A percentile compares a stretch with the other conserved stretches of the same genome.
Conservation (phyloP, 2,797 vertebrate species). For the Coilia nasus region DNA sequence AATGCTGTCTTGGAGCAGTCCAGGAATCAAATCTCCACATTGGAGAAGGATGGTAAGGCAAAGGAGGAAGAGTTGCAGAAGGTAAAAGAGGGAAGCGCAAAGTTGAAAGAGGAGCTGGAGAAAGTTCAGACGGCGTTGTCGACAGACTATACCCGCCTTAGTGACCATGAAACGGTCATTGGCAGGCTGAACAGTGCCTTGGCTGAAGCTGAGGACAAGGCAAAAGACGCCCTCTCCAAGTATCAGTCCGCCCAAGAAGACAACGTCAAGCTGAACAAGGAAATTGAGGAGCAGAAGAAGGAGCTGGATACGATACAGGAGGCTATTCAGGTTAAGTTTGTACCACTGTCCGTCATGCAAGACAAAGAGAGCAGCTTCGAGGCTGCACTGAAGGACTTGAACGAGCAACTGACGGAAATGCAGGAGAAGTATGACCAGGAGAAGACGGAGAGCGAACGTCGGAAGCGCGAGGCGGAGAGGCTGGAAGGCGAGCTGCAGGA, state of each 20-base stretch:
- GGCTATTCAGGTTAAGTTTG: conserved; percentile 87
- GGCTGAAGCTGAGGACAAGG: conserved; percentile 68
- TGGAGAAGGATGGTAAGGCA: conserved; percentile 72
- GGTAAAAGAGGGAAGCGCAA: conserved; percentile 79
- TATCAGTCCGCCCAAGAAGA: conserved; percentile 77
- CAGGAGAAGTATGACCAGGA: conserved; percentile 66
- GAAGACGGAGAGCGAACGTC: conserved; percentile 66
- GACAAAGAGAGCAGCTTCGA: conserved; percentile 82
- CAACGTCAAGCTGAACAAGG: conserved; percentile 75
- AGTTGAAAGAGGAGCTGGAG: conserved; percentile 76
- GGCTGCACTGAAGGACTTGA: conserved; percentile 73
- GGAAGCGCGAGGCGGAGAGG: conserved; percentile 74
- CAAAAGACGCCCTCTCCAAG: conserved; percentile 56
- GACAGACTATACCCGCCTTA: conserved; percentile 72
- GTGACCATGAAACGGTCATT: conserved; percentile 74
- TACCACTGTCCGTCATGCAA: conserved; percentile 77
- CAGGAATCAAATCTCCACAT: conserved; percentile 74
- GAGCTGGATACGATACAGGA: conserved; percentile 93
- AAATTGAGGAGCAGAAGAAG: conserved; percentile 87
- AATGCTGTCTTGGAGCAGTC: conserved; percentile 75
- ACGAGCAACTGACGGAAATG: conserved; percentile 71
- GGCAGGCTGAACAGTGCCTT: conserved; percentile 63
- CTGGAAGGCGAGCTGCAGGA: conserved; percentile 70
- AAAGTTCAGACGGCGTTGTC: conserved; percentile 71
- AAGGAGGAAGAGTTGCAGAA: conserved; percentile 74